Evolutionary conservation across 1,140 invertebrate species (phyloP).

Genomic region (Orchesella cincta): DNA sequence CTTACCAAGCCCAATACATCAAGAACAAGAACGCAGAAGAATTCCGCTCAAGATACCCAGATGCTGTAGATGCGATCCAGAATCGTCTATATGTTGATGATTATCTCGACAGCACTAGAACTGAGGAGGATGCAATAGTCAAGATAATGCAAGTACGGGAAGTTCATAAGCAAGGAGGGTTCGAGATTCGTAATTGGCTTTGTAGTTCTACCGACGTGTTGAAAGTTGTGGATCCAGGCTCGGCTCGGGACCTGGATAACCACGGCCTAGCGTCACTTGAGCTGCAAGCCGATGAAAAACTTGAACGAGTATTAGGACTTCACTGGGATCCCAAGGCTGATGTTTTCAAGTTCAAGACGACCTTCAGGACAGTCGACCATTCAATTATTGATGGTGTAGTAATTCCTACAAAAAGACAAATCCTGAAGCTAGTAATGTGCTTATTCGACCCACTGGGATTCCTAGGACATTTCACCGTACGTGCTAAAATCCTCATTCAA

Average conservation of each 20-base stretch:
- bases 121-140: neutral
- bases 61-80: neutral
- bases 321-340: conserved; percentile 31
- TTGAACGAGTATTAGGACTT: conserved; percentile 32
- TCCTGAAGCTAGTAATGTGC: neutral
- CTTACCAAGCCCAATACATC: neutral
- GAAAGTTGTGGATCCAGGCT: neutral
- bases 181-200: neutral
- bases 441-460: conserved; percentile 24
- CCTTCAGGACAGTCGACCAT: neutral
- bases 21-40: conserved; percentile 11
- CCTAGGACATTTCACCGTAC: conserved; percentile 19
- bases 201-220: neutral
- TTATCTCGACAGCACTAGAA: neutral
- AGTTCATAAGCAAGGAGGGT: neutral
- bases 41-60: neutral
- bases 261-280: neutral
- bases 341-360: conserved; percentile 18
- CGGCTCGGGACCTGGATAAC: neutral
- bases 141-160: neutral
- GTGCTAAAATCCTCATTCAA: conserved; percentile 31
- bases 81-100: neutral
- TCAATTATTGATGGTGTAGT: conserved; percentile 17
- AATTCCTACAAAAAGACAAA: neutral
- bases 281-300: too few relatives aligned